Evolutionary conservation across 2,888 invertebrate species (phyloP).

Genomic region (Dorcus parallelipipedus): DNA sequence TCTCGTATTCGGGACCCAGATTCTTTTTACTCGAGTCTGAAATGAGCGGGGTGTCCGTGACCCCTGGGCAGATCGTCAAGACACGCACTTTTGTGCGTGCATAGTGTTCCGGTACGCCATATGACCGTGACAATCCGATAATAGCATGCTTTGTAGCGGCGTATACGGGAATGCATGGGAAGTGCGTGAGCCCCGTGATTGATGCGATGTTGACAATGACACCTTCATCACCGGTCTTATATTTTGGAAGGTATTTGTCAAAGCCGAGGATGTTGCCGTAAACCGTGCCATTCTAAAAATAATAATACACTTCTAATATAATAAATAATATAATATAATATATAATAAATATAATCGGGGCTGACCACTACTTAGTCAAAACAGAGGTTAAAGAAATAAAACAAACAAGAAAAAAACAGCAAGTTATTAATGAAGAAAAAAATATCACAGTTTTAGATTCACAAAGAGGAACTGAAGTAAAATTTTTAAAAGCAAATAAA

Average conservation of each 20-base stretch:
- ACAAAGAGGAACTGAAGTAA: too few relatives aligned
- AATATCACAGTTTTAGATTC: too few relatives aligned
- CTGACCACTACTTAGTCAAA: too few relatives aligned
- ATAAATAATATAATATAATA: too few relatives aligned
- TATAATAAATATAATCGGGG: too few relatives aligned
- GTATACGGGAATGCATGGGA: constrained; percentile 5
- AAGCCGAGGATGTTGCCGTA: constrained; percentile 7
- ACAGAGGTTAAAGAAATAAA: too few relatives aligned
- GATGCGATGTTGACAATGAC: constrained; percentile 13
- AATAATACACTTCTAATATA: too few relatives aligned
- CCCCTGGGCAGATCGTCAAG: constrained; percentile 8
- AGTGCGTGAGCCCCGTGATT: constrained; percentile 3
- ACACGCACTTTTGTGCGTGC: constrained; percentile 5
- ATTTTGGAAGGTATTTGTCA: constrained; percentile 11
- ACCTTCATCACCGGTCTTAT: constrained; percentile 6
- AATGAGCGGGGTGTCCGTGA: constrained; percentile 2
- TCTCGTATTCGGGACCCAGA: not conserved
- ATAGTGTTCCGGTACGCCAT: constrained; percentile 3
- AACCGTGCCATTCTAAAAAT: constrained; percentile 9
- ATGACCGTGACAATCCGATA: constrained; percentile 2
- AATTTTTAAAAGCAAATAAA: too few relatives aligned
- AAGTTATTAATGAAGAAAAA: too few relatives aligned
- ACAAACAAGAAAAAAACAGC: too few relatives aligned
- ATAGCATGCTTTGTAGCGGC: constrained; percentile 7
- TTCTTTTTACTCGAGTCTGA: not conserved